phyloP scores from a whole-genome alignment of 2,888 invertebrate genomes.

The Cremastinae sp. region DNA sequence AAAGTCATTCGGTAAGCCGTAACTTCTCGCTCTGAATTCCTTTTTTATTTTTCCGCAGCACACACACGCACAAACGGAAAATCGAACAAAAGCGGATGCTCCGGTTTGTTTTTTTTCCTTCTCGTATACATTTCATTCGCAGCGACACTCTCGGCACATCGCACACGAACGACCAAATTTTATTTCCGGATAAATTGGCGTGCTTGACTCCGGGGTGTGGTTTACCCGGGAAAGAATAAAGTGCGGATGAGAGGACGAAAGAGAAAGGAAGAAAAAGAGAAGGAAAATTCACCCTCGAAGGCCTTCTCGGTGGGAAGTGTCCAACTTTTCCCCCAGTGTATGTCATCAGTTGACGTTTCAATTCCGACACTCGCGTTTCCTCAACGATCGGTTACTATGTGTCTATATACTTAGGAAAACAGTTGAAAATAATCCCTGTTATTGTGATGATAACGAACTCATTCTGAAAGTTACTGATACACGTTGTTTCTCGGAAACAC shows the following conservation, averaged over 20 bases:
- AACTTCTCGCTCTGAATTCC: background rate
- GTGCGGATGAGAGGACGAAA: background rate
- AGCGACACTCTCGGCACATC: conserved; percentile 11
- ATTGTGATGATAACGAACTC: too few relatives aligned
- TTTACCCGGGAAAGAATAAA: conserved; percentile 12
- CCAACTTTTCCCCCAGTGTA: conserved; percentile 27
- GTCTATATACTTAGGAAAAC: background rate
- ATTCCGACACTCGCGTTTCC: too few relatives aligned
- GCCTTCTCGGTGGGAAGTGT: conserved; percentile 42
- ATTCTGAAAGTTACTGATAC: too few relatives aligned
- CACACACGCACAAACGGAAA: background rate
- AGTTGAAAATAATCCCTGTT: background rate
- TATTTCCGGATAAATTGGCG: conserved; percentile 47
- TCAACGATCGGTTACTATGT: too few relatives aligned
- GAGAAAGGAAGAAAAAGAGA: background rate
- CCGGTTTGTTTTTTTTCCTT: background rate
- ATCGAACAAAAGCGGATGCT: conserved; percentile 23
- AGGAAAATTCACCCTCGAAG: conserved; percentile 12
- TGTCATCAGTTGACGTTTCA: conserved; percentile 10
- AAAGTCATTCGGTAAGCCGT: background rate
- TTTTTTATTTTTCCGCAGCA: background rate
- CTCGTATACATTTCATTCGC: background rate
- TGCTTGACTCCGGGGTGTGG: conserved; percentile 27
- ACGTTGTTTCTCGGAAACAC: too few relatives aligned
- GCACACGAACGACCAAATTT: conserved; percentile 39